These are phyloP conservation scores for Scomber colias DNA, from an alignment of 2,113 vertebrate genomes.

Conservation along the genomic window DNA sequence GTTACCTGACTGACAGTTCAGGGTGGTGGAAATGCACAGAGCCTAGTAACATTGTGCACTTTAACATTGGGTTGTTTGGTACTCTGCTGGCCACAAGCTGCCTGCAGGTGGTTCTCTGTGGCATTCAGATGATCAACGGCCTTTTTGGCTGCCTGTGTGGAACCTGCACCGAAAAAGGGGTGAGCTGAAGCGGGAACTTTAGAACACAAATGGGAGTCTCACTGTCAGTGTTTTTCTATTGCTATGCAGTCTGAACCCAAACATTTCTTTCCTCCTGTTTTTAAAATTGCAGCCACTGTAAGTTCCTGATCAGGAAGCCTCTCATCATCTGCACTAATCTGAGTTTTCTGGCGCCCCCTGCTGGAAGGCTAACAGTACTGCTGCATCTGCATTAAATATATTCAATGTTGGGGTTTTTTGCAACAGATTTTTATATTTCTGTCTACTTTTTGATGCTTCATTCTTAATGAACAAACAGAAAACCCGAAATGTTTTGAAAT, in stretches of 20 bases:
- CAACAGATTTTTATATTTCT: conserved; percentile 25
- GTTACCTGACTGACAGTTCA: conserved; percentile 70
- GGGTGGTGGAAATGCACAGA: conserved; percentile 54
- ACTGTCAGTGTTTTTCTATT: not conserved
- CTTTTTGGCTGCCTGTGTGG: conserved; percentile 85
- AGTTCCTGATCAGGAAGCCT: not conserved
- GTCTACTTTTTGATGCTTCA: not conserved
- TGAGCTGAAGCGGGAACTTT: conserved; percentile 39
- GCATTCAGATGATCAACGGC: conserved; percentile 83
- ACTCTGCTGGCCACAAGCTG: conserved; percentile 74
- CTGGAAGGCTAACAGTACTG: conserved; percentile 19
- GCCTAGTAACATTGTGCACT: conserved; percentile 78
- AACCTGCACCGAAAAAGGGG: conserved; percentile 76
- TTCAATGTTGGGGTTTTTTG: not conserved
- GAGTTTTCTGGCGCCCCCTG: conserved; percentile 21
- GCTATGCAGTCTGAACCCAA: not conserved
- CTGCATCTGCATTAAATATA: not conserved
- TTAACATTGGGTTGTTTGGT: conserved; percentile 81
- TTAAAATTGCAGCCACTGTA: conserved; percentile 44
- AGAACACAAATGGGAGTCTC: not conserved
- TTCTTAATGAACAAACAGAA: not conserved
- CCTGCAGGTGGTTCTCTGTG: conserved; percentile 81
- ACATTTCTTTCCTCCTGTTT: not conserved
- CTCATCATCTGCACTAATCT: no score
- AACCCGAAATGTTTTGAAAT: not conserved